Percentiles rank a stretch among this genome's conserved stretches.
phyloP scores from a whole-genome alignment of 2,797 vertebrate genomes.

The Chiroxiphia lanceolata region DNA sequence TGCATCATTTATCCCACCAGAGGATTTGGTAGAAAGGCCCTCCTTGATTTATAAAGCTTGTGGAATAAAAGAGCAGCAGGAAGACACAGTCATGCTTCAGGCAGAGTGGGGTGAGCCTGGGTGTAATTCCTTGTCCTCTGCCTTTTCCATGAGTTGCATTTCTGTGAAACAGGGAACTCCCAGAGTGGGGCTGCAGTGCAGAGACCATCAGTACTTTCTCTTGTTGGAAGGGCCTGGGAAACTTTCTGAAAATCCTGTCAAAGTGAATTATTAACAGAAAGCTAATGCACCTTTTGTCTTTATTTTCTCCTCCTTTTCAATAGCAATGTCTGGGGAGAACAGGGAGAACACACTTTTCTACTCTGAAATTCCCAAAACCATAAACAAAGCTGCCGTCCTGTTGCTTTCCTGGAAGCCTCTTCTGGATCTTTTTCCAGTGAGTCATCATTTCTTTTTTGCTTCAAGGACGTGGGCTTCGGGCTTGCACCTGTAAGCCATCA shows the following conservation, averaged over 20 bases:
- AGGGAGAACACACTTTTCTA: constrained; percentile 85
- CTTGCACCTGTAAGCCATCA: background rate
- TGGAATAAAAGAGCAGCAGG: background rate
- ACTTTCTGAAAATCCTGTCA: background rate
- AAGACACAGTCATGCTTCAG: background rate
- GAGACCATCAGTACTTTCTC: background rate
- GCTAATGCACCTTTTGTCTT: background rate
- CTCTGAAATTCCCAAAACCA: constrained; percentile 81
- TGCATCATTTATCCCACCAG: background rate
- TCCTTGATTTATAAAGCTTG: background rate
- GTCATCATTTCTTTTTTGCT: constrained; percentile 1
- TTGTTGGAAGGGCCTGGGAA: background rate
- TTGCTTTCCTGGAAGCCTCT: constrained; percentile 84
- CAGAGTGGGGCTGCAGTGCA: background rate
- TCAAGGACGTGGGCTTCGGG: background rate
- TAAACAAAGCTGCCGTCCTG: constrained; percentile 79
- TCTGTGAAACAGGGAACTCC: background rate
- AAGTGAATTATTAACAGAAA: background rate
- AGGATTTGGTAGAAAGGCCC: background rate
- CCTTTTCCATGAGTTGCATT: background rate
- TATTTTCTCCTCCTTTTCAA: background rate
- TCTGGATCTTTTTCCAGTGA: constrained; percentile 82
- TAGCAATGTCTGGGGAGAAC: constrained; percentile 84
- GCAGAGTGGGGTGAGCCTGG: background rate
- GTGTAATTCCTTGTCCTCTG: background rate